Percentiles rank a stretch among this genome's conserved stretches.
Evolutionary conservation across 2,888 invertebrate genomes (phyloP).

Genomic region (Leptinotarsa rubiginosa): DNA sequence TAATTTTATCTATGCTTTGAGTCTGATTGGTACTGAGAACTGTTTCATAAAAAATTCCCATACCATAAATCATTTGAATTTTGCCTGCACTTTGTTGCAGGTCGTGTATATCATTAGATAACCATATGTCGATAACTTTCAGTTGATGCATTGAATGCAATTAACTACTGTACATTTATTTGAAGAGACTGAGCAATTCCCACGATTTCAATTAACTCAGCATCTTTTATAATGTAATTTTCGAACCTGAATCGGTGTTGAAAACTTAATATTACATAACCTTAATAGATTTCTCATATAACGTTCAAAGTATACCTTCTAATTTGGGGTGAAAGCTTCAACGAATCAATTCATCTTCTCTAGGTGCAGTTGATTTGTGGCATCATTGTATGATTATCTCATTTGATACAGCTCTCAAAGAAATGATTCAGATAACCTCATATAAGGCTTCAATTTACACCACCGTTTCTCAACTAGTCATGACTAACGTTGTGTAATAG

Average conservation of each 20-base stretch:
- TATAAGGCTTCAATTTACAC: too few relatives aligned
- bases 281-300: constrained; percentile 4
- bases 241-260: constrained; percentile 2
- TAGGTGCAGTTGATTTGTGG: neutral
- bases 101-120: constrained; percentile 11
- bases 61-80: neutral
- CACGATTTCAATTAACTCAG: constrained; percentile 29
- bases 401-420: neutral
- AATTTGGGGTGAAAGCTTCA: constrained; percentile 5
- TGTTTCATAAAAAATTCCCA: neutral
- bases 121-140: constrained; percentile 7
- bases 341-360: neutral
- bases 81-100: neutral
- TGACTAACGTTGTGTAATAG: too few relatives aligned
- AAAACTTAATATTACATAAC: constrained; percentile 1
- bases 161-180: constrained; percentile 12
- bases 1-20: too few relatives aligned
- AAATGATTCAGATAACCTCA: neutral
- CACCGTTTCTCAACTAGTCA: too few relatives aligned
- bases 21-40: neutral
- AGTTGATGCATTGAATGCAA: neutral
- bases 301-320: neutral
- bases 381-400: neutral
- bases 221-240: constrained; percentile 12
- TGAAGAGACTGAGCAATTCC: constrained; percentile 9